Evolutionary conservation across 2,113 vertebrate genomes (phyloP), one percentile per base, ranked within the genome.

Genomic region (Ahaetulla prasina): DNA sequence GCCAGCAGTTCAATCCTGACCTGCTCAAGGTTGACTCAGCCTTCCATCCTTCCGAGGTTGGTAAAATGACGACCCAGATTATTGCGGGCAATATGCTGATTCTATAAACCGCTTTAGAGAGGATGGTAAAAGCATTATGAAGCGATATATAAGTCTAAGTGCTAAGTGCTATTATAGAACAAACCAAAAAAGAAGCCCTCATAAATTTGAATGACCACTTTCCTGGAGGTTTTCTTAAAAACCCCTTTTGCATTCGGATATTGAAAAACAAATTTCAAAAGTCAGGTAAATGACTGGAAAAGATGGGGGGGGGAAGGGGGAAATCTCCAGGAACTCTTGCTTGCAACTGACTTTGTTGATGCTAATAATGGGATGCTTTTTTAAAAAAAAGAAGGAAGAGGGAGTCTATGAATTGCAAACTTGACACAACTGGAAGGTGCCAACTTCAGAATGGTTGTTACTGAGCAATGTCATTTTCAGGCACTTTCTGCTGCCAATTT

Each of bases 231-330:
- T n/a, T 90, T 74, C n/a, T n/a, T 74, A 23, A 68, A 57, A 52
- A 14, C 12, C 14, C 3, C 8, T 16, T 90, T 68, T 90, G 12
- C 22, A 45, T 9, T 30, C 50, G 30, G 7, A 86, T 9, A 27
- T 5, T 35, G 16, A 52, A 50, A 80, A 80, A 80, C 43, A 43
- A 35, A 90, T 88, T 10, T 35, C 39, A 50, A 30, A 68, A 90
- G 45, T 1, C 52, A 55, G 25, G 10, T 30, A 25, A 53, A 47
- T 27, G 86, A 43, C 3, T 20, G 18, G 74, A 80, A 39, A 80
- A 43, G 1, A 39, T 10, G 1, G 39, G 68, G 3, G 0, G 16
- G 6, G n/a, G n/a, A n/a, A n/a, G n/a, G 16, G 0, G 35, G 2
- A 9, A 43, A 35, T 80, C 35, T 43, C 3, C 35, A 22, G 74